Base-by-base conservation (phyloP, 2,888 invertebrate genomes). In the Harpalus rubripes region DNA sequence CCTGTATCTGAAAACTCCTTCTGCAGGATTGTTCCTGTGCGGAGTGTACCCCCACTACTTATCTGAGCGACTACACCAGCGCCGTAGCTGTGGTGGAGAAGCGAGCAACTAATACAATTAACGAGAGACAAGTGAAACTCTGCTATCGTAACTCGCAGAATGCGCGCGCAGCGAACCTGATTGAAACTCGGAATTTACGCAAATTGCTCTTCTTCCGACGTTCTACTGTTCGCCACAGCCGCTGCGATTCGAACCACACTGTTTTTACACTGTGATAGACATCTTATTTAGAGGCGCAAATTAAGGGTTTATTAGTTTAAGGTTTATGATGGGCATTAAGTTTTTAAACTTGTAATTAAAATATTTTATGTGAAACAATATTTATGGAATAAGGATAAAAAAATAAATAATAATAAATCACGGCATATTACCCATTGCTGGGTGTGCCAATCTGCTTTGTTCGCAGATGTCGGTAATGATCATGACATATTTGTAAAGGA, bases 91-190 rank as follows among this genome's bases (percentile, higher is more conserved):
- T 89, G 63, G 88, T 88, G 89, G 88, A 90, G 90, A 90, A 90
- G 89, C 90, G 90, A 88, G 89, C 90, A 91, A 91, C 91, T 91
- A 91, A 91, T 91, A 91, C 91, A 91, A 91, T 91, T 91, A 91
- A 91, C 91, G 90, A 88, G 90, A 91, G 91, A 91, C 91, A 91
- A 91, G 91, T 91, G 91, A 91, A 91, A 91, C 91, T 91, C 90
- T 88, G 91, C 91, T 91, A 91, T 91, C 91, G 91, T 91, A 91
- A 91, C 90, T 91, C 89, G 87, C 85, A 56, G 22, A 10, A 26
- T 78, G 78, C 78, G 44, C 79, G 65, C 39, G 84, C 78, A 72
- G 80, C 41, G 63, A 80, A 80, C 80, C 59, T 80, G 80, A 82
- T 82, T 82, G 82, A 82, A 80, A 80, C 74, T 81, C 81, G 68